A percentile compares a stretch with the other conserved stretches of the same genome.
Evolutionary conservation across 2,113 vertebrate species (phyloP).

Genomic region (Chauna torquata): DNA sequence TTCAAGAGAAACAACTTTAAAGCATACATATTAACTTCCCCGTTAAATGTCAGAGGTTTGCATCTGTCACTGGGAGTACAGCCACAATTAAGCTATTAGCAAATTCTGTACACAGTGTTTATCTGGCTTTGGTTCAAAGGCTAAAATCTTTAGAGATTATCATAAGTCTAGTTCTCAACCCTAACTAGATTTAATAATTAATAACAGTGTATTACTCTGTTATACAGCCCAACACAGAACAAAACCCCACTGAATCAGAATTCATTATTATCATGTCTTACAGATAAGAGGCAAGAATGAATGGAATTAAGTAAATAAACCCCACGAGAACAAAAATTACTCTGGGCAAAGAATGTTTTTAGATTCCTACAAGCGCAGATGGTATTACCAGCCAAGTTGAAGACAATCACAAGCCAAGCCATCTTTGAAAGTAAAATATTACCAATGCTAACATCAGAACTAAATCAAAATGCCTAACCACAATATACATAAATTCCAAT

Average conservation of each 20-base stretch:
- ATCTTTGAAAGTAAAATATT: background rate
- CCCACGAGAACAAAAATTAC: slow-evolving; percentile 1
- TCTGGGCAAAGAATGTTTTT: background rate
- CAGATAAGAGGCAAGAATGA: background rate
- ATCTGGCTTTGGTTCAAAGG: slow-evolving; percentile 34
- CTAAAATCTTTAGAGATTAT: slow-evolving; percentile 31
- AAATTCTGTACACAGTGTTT: background rate
- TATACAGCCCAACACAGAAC: background rate
- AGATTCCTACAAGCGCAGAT: background rate
- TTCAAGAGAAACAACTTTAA: background rate
- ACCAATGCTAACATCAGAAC: background rate
- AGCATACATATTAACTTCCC: background rate
- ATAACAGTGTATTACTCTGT: background rate
- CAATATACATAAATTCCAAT: background rate
- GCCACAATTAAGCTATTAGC: background rate
- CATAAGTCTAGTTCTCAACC: background rate
- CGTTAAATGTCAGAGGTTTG: background rate
- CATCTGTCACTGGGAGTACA: background rate
- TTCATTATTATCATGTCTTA: background rate
- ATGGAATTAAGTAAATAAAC: background rate
- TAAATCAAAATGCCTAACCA: background rate
- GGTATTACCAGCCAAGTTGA: background rate
- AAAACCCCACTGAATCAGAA: background rate
- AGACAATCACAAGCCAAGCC: background rate
- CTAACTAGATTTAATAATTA: slow-evolving; percentile 33